A percentile compares a stretch with the other conserved stretches of the same genome.
phyloP scores from a whole-genome alignment of 1,140 invertebrate species.

The Sycophaga agraensis region DNA sequence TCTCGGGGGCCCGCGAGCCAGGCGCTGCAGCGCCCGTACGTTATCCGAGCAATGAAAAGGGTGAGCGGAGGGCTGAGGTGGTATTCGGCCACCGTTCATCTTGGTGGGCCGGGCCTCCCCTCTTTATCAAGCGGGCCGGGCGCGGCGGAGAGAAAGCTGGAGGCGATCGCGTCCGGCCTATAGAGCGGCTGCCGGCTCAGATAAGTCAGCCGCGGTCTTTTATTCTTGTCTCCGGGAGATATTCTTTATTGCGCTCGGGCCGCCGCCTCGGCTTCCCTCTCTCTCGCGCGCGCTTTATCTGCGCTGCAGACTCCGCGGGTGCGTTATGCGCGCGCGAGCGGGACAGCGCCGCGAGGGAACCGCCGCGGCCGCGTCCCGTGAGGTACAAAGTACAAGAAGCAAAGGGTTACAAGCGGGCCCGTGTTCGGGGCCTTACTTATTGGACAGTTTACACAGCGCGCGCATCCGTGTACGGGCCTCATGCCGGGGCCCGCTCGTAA shows the following conservation, averaged over 20 bases:
- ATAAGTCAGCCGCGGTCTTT: slow-evolving; percentile 50
- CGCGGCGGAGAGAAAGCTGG: neutral
- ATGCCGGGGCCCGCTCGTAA: neutral
- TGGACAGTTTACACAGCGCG: slow-evolving; percentile 53
- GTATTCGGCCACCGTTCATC: no score
- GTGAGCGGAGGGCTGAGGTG: no score
- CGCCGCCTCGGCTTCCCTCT: neutral
- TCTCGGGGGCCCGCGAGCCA: no score
- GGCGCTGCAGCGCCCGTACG: no score
- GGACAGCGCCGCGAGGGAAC: neutral
- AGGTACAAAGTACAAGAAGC: slow-evolving; percentile 44
- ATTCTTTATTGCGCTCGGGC: slow-evolving; percentile 45
- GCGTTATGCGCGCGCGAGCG: neutral
- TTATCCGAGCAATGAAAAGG: no score
- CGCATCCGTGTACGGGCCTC: slow-evolving; percentile 35
- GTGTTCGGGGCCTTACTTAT: slow-evolving; percentile 51
- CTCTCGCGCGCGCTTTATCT: slow-evolving; percentile 12
- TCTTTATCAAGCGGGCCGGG: neutral
- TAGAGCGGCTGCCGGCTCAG: slow-evolving; percentile 35
- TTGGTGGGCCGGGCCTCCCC: neutral
- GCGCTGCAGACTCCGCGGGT: neutral
- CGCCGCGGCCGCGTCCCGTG: slow-evolving; percentile 29
- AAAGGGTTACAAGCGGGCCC: slow-evolving; percentile 38
- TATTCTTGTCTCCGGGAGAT: slow-evolving; percentile 47
- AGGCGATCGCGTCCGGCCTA: neutral